Evolutionary conservation across 2,113 vertebrate genomes (phyloP), one percentile per base, ranked within the genome.

Genomic region (Passer montanus): DNA sequence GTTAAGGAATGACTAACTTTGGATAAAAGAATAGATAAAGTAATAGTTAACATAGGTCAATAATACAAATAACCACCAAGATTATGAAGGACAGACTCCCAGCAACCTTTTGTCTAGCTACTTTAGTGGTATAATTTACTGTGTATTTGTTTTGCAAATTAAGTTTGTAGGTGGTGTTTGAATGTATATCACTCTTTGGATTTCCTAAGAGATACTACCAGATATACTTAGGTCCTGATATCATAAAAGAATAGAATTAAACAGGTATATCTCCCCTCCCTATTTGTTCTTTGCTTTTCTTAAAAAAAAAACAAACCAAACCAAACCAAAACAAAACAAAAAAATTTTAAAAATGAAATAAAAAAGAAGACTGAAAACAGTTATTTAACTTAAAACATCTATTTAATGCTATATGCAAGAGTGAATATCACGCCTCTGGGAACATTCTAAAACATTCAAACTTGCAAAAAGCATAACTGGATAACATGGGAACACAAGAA

Each of bases 281-380:
- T 4, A 20, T 9, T 8, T 16, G 5, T 7, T 3, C 13, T 33
- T 22, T 0, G 0, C 1, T 7, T 27, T 69, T 21, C n/a, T 62
- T 21, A 8, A 46, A 9, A 46, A 77, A 19, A 31, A 7, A 13
- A 31, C 17, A 27, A 41, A 59, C n/a, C n/a, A n/a, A n/a, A n/a
- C n/a, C n/a, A n/a, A n/a, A n/a, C n/a, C n/a, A n/a, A 55, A 55
- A 33, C 26, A 50, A 33, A 56, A 56, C 15, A n/a, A 15, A 66
- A 56, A 9, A 35, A 39, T 39, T 39, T n/a, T n/a, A n/a, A n/a
- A n/a, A n/a, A n/a, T n/a, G n/a, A n/a, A 37, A 37, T 37, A 37
- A 37, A 37, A 37, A 37, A 37, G 35, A 37, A 37, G n/a, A n/a
- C n/a, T n/a, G n/a, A n/a, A n/a, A n/a, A n/a, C n/a, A n/a, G n/a